These are phyloP conservation scores for Brachionus rotundiformis DNA, from an alignment of 1,140 invertebrate genomes.

Conservation along the genomic window DNA sequence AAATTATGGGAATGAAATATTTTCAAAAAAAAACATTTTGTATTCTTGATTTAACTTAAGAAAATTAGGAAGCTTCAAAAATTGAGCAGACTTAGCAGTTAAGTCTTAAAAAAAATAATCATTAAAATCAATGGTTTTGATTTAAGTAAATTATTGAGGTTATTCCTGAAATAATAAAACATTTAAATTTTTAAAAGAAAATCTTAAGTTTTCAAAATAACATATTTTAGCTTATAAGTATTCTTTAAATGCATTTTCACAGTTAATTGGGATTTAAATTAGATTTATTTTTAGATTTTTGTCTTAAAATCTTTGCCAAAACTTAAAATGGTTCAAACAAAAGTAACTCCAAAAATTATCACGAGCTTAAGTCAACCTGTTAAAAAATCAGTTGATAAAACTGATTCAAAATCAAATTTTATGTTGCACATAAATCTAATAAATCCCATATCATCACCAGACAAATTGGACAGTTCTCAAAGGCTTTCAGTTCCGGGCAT, in stretches of 20 bases:
- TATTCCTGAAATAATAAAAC: not conserved
- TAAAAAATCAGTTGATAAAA: not conserved
- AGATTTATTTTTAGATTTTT: not conserved
- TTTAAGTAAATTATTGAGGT: not conserved
- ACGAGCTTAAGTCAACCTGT: not conserved
- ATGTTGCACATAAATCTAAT: not conserved
- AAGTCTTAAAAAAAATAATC: not conserved
- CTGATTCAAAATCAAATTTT: not conserved
- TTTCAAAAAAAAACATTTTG: not conserved
- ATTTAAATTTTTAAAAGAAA: not conserved
- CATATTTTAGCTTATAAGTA: not conserved
- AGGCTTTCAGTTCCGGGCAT: not conserved
- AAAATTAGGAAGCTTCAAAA: slow-evolving; percentile 7
- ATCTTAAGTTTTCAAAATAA: not conserved
- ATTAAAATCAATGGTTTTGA: not conserved
- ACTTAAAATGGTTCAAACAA: slow-evolving; percentile 9
- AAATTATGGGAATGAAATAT: not conserved
- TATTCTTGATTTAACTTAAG: not conserved
- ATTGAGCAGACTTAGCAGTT: not conserved
- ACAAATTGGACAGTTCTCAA: not conserved
- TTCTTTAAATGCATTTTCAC: not conserved
- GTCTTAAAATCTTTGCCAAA: not conserved
- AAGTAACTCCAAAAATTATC: not conserved
- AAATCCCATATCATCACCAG: not conserved
- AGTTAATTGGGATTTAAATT: not conserved